Evolutionary conservation across 2,113 vertebrate genomes (phyloP), one percentile per base, ranked within the genome.

Genomic region (Ammodytes dubius): DNA sequence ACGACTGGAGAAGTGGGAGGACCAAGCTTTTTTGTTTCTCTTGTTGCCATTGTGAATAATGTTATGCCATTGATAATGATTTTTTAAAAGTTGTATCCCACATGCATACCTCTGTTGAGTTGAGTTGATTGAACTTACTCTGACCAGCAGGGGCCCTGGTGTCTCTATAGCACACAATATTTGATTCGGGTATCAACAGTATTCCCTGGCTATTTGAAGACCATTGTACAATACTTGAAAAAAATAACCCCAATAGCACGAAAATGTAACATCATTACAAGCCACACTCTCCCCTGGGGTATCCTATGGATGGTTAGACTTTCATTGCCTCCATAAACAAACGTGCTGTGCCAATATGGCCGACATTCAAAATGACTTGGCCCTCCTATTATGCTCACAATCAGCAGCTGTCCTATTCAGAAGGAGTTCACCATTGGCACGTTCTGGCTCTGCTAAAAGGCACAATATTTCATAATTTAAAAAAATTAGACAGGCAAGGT

Each of bases 281-380:
- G 58, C 67, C 63, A 7, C 35, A 8, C 53, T 42, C 2, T 65
- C 68, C 67, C 78, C 56, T 2, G 37, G 71, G 67, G 67, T 37
- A 49, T 72, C 70, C 68, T 43, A 81, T 54, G 66, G 12, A 82
- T 87, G 77, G 86, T 91, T 91, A 78, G 76, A 75, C 83, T 83
- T 85, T 67, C 73, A 87, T 88, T 83, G 85, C 82, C 60, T 89
- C 68, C 82, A 83, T 89, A 86, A 91, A 88, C 87, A 90, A 88
- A 91, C 84, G 77, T 79, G 70, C 75, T 72, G 87, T 76, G 66
- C 82, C 88, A 93, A 89, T 70, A 89, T 89, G 89, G 90, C 89
- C 89, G 88, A 92, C 84, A 82, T 90, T 91, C 89, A 89, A 88
- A 87, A 82, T n/a, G 65, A 81, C 77, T 84, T 89, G 90, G 90